Base-by-base conservation (phyloP, 2,797 vertebrate species). In the Sebastes cheni region DNA sequence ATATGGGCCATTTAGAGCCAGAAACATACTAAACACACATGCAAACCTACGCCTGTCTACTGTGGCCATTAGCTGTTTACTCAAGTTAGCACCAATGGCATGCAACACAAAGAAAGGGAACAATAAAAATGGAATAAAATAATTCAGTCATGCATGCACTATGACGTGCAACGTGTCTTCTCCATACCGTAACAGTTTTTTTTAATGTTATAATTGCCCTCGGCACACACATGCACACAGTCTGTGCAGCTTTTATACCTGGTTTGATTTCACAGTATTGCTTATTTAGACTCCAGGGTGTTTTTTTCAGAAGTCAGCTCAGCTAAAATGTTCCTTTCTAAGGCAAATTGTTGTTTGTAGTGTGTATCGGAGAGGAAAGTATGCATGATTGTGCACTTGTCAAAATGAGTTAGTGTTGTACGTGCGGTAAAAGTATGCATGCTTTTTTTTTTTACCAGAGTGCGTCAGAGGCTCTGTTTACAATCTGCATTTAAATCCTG, bases 301-400 rank as follows among this genome's bases (percentile, higher is more conserved):
- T 79, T 89, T 80, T 46, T 46, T 46, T 46, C 5, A 59, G 16
- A 84, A 69, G 50, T 77, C 72, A 70, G 65, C 60, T 79, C 70
- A 52, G 75, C 66, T 79, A 30, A 83, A 89, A 82, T 77, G 74
- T 72, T 72, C 55, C 59, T 72, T 59, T 32, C 23, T 1, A 22
- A 74, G 72, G 70, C 46, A 36, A 80, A 80, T 79, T 25, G 46
- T 77, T 68, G 39, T 82, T 83, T 85, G 70, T 69, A 29, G 62
- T 79, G 72, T 86, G 72, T 85, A 72, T 78, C 13, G 4, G 34
- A 61, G 55, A 73, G 81, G 70, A 80, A 77, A 69, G 34, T 69
- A 72, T 32, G 27, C 30, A 67, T 67, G 32, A 81, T 81, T 84
- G 77, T 87, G 71, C 65, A 13, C 20, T 70, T 54, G 54, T 78